Conservation (phyloP, 2,113 vertebrate genomes). For the Callithrix jacchus region DNA sequence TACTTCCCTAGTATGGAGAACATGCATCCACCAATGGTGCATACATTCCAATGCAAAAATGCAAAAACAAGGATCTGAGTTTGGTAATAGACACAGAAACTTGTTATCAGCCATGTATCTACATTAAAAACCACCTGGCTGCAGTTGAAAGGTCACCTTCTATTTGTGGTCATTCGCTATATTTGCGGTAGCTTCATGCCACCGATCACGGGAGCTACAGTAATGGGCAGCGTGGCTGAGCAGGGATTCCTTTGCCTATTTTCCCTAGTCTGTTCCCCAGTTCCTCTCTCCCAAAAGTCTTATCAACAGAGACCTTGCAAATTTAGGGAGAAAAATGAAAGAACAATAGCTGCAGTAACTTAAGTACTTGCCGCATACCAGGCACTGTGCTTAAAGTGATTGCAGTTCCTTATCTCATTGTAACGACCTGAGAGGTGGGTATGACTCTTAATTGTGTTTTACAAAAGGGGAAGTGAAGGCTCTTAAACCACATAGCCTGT, state of each 20-base stretch:
- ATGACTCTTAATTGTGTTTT: neutral
- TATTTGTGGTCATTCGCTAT: neutral
- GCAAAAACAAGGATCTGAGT: neutral
- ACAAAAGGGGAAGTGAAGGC: neutral
- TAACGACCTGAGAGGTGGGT: neutral
- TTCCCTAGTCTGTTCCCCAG: neutral
- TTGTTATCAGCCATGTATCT: neutral
- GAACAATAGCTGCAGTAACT: neutral
- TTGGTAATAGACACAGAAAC: neutral
- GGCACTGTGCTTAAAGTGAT: neutral
- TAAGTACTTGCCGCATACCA: neutral
- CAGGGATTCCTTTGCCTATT: neutral
- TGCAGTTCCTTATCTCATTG: neutral
- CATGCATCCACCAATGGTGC: neutral
- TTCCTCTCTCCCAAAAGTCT: neutral
- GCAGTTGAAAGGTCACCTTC: neutral
- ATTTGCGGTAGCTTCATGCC: neutral
- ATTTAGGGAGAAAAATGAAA: neutral
- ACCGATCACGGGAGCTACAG: neutral
- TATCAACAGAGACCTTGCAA: slow-evolving; percentile 8
- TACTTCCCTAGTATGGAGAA: neutral
- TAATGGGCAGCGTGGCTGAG: neutral
- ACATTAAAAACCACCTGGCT: neutral
- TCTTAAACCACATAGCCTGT: neutral
- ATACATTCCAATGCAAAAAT: neutral